These are phyloP conservation scores for Amphipyra berbera DNA, from an alignment of 2,888 invertebrate species.

Conservation along the genomic window DNA sequence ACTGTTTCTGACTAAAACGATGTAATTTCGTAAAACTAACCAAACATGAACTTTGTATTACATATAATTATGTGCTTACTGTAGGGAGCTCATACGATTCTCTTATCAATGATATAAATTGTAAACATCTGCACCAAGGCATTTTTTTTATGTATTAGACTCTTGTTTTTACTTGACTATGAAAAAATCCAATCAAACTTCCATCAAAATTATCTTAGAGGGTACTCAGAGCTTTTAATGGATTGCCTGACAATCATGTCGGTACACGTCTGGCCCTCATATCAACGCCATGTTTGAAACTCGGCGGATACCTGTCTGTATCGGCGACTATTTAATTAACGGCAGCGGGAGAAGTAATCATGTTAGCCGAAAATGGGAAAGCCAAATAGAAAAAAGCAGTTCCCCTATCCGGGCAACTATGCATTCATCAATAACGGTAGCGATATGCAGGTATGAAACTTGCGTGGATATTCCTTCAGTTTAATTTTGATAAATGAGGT, in stretches of 20 bases:
- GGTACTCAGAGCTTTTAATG: background rate
- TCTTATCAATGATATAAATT: no score
- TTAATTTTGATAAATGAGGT: background rate
- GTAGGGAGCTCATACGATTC: no score
- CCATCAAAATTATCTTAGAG: background rate
- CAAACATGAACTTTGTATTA: no score
- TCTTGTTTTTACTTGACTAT: no score
- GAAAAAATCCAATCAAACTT: no score
- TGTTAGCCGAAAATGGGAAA: background rate
- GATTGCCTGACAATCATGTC: background rate
- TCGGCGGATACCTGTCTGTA: background rate
- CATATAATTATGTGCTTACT: no score
- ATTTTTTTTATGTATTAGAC: no score
- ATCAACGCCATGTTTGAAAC: constrained; percentile 5
- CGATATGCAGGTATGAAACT: background rate
- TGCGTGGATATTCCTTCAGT: background rate
- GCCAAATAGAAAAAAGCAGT: background rate
- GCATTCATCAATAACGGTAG: no score
- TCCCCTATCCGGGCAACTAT: background rate
- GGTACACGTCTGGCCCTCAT: background rate
- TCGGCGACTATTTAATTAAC: constrained; percentile 18
- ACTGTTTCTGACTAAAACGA: no score
- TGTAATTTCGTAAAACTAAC: no score
- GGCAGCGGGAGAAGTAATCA: constrained; percentile 8
- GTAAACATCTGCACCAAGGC: no score